Base-by-base conservation (phyloP, 2,888 invertebrate species). In the Argyresthia albistria region DNA sequence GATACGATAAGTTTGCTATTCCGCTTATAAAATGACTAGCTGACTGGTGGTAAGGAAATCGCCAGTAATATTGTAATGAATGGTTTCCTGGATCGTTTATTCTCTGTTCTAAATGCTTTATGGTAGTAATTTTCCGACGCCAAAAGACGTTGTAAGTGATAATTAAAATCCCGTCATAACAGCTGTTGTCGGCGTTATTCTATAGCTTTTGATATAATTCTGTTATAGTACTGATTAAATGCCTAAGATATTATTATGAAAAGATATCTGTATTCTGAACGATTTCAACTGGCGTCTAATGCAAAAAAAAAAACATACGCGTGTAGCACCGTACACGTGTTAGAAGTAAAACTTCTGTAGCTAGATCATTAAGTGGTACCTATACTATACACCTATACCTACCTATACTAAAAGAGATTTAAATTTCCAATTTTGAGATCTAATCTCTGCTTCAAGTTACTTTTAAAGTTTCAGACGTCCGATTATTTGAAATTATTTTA, bases 141-240 rank as follows among this genome's bases (percentile, higher is more conserved):
- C 74, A 73, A 73, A 78, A 80, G 73, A 73, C 76, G 73, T 73
- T 80, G 76, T 81, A 78, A 82, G 79, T 81, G 80, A 84, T 82
- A 84, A 83, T 84, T 82, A 83, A 84, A 83, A 76, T 70, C 69
- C 78, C 64, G 77, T 81, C 73, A 76, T 73, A 75, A 73, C 82
- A 80, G 39, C 39, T 39, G 39, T 8, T 39, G 9, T 8, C 69
- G 25, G 25, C 25, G 69, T 76, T 74, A 80, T 77, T 74, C 70
- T 45, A 45, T 45, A 14, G 8, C 37, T 36, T 35, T 7, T 10
- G 12, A 9, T 14, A 9, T 15, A 37, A 37, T 12, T 48, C 12
- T 9, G 37, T 37, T 36, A 48, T 37, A 48, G 12, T 6, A 46
- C 35, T 10, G 6, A 25, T 10, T 48, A 48, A 36, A 48, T 25